phyloP scores from a whole-genome alignment of 2,888 invertebrate species.

The Chrysolina haemoptera region DNA sequence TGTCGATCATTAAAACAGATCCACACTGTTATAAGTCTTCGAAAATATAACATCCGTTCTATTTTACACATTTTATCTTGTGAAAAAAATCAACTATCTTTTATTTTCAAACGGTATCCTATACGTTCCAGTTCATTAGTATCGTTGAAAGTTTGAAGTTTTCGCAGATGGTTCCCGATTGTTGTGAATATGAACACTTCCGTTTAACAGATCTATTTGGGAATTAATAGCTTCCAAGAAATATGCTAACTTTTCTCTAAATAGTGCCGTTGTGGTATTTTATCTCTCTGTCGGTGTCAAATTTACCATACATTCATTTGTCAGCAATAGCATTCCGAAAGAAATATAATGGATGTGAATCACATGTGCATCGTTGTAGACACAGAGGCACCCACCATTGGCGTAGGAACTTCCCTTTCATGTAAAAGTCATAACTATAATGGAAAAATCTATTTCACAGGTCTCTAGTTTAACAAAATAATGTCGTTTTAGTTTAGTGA shows the following conservation, averaged over 20 bases:
- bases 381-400: slow-evolving; percentile 39
- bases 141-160: slow-evolving; percentile 22
- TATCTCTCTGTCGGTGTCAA: slow-evolving; percentile 37
- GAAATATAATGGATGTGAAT: slow-evolving; percentile 35
- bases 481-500: too few species aligned
- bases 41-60: slow-evolving; percentile 1
- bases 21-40: background rate
- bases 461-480: too few species aligned
- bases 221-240: slow-evolving; percentile 31
- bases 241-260: slow-evolving; percentile 24
- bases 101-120: slow-evolving; percentile 3
- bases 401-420: slow-evolving; percentile 19
- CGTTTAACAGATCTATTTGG: slow-evolving; percentile 27
- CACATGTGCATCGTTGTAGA: slow-evolving; percentile 36
- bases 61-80: background rate
- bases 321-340: slow-evolving; percentile 35
- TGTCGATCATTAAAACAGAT: background rate
- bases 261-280: slow-evolving; percentile 32
- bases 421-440: too few species aligned
- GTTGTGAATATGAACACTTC: slow-evolving; percentile 28
- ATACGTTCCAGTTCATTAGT: slow-evolving; percentile 9
- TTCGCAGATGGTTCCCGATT: slow-evolving; percentile 24
- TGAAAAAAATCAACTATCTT: background rate
- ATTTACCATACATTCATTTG: slow-evolving; percentile 41
- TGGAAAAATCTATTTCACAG: too few species aligned